Evolutionary conservation across 1,140 invertebrate species (phyloP), one percentile per base, ranked within the genome.

Genomic region (Nebria ingens): DNA sequence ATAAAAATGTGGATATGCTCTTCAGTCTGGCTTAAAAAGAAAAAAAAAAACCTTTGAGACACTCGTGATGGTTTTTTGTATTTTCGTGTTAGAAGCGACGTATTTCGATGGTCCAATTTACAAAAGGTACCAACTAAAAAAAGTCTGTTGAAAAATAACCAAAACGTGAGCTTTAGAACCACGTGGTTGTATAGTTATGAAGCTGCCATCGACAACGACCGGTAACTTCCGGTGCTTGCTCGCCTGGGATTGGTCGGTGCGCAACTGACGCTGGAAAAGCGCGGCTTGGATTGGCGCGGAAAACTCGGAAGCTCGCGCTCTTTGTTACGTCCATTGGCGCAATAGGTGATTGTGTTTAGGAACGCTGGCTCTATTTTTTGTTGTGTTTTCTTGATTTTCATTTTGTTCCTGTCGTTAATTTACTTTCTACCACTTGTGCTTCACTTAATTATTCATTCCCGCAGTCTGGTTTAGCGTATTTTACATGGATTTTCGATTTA

Each of bases 81-180:
- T 34, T 9, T 34, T n/a, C 25, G 25, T 9, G 6, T 9, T 12
- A 17, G 40, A 45, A 45, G 40, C 40, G 17, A n/a, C 40, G 17
- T 45, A 45, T 45, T 45, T 45, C 40, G 40, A 45, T 17, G 25
- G 9, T 12, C 40, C 40, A 45, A 45, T 45, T 45, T 45, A 45
- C 40, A 45, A 45, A 45, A 45, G 40, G 17, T 9, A 4, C 3
- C 40, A 4, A 17, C 15, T 6, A 45, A 45, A 45, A 29, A 13
- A 9, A 45, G 15, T 11, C 9, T n/a, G n/a, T n/a, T 12, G 15
- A 45, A 45, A 45, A 45, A 45, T 11, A 45, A 45, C 4, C 15
- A 45, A 45, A 45, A 34, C 25, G 6, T 6, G n/a, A 34, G 25
- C 25, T 9, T n/a, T n/a, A 34, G 17, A 45, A 45, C 9, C 40